A percentile compares a stretch with the other conserved stretches of the same genome.
These are phyloP conservation scores for Leptonema lineaticorne DNA, from an alignment of 1,140 invertebrate genomes.

Conservation along the genomic window DNA sequence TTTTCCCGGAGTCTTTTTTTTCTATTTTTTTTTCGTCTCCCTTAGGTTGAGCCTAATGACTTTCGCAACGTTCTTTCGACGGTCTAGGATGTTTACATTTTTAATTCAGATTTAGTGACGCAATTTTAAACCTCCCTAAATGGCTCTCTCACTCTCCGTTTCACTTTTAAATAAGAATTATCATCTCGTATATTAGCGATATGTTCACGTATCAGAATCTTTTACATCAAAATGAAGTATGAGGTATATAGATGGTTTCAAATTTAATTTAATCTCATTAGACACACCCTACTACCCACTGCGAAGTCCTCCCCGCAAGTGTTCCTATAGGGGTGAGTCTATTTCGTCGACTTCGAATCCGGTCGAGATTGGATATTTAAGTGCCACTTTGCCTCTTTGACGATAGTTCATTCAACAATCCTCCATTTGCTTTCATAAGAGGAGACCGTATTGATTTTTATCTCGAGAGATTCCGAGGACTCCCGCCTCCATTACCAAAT, in stretches of 20 bases:
- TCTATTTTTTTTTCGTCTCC: background rate
- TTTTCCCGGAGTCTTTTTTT: background rate
- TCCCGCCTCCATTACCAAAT: conserved; percentile 1
- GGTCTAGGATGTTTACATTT: conserved; percentile 7
- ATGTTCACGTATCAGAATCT: background rate
- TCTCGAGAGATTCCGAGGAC: conserved; percentile 3
- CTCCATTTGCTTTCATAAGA: conserved; percentile 14
- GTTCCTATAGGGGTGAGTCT: conserved; percentile 21
- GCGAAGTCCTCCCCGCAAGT: background rate
- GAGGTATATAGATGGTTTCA: background rate
- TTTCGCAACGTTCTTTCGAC: background rate
- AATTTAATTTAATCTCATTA: conserved; percentile 28
- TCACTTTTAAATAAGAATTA: background rate
- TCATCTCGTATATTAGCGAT: background rate
- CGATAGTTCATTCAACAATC: conserved; percentile 22
- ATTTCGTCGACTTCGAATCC: conserved; percentile 15
- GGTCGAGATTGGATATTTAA: conserved; percentile 32
- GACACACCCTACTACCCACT: no score
- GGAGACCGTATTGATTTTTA: conserved; percentile 18
- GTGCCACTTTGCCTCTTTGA: conserved; percentile 33
- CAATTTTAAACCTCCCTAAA: no score
- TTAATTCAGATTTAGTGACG: background rate
- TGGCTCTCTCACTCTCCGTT: no score
- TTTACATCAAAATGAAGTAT: background rate
- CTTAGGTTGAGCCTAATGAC: background rate